Evolutionary conservation across 1,140 invertebrate species (phyloP).

Genomic region (Teleogryllus occipitalis): DNA sequence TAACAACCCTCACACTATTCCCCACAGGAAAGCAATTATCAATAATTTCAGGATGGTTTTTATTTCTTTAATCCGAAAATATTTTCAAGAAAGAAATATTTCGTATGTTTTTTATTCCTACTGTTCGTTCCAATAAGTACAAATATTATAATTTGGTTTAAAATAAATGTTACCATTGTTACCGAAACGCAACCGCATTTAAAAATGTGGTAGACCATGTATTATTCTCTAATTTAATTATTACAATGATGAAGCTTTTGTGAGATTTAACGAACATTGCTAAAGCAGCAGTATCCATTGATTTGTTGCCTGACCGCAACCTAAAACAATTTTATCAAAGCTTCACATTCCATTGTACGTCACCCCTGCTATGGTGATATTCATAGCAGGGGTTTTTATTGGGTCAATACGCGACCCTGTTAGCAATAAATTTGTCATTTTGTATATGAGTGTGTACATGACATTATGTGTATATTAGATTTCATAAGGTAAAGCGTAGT

Average conservation of each 20-base stretch:
- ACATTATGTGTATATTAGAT: not conserved
- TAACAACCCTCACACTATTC: too few species aligned
- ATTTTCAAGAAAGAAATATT: too few species aligned
- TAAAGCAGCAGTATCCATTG: not conserved
- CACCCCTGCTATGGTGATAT: not conserved
- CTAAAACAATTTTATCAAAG: not conserved
- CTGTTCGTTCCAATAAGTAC: too few species aligned
- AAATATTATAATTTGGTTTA: too few species aligned
- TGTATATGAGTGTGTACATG: not conserved
- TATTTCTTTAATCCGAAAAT: too few species aligned
- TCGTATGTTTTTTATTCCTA: too few species aligned
- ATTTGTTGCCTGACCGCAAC: not conserved
- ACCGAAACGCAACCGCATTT: too few species aligned
- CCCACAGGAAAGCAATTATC: too few species aligned
- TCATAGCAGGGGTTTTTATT: not conserved
- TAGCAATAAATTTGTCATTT: not conserved
- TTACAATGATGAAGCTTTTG: not conserved
- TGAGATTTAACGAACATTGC: not conserved
- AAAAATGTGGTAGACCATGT: too few species aligned
- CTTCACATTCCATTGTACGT: not conserved
- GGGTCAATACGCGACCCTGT: not conserved
- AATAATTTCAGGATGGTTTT: too few species aligned
- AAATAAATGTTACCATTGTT: too few species aligned
- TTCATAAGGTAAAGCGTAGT: not conserved
- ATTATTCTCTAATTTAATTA: too few species aligned